A percentile compares a stretch with the other conserved stretches of the same genome.
phyloP scores from a whole-genome alignment of 2,797 vertebrate genomes.

The Amblyopsis hoosieri region DNA sequence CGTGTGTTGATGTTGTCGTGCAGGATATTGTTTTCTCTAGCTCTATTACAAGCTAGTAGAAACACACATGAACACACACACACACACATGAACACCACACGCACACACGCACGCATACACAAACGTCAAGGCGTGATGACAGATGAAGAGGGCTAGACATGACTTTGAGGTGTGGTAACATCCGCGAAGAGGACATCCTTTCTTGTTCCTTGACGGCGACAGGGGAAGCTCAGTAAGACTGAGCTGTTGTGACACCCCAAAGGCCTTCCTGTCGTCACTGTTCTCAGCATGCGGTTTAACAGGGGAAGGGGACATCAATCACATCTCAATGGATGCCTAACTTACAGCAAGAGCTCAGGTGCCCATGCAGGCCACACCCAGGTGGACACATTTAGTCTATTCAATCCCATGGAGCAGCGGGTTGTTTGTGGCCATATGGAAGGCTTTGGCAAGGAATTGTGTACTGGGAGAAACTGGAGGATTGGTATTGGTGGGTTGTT shows the following conservation, averaged over 20 bases:
- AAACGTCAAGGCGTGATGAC: constrained; percentile 26
- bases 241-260: constrained; percentile 47
- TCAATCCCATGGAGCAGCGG: constrained; percentile 3
- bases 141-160: constrained; percentile 29
- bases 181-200: neutral
- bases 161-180: constrained; percentile 21
- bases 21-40: constrained; percentile 30
- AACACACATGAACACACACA: constrained; percentile 1
- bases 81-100: constrained; percentile 1
- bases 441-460: constrained; percentile 16
- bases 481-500: neutral
- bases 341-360: constrained; percentile 10
- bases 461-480: neutral
- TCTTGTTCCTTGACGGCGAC: constrained; percentile 37
- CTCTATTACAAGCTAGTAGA: constrained; percentile 9
- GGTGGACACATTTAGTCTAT: neutral
- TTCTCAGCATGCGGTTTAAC: neutral
- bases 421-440: constrained; percentile 33
- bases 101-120: constrained; percentile 10
- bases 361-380: constrained; percentile 4
- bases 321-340: constrained; percentile 40
- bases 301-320: constrained; percentile 30
- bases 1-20: constrained; percentile 2
- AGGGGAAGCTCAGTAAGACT: constrained; percentile 35
- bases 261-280: constrained; percentile 44